Conservation (phyloP, 2,113 vertebrate genomes). For the Bungarus multicinctus region DNA sequence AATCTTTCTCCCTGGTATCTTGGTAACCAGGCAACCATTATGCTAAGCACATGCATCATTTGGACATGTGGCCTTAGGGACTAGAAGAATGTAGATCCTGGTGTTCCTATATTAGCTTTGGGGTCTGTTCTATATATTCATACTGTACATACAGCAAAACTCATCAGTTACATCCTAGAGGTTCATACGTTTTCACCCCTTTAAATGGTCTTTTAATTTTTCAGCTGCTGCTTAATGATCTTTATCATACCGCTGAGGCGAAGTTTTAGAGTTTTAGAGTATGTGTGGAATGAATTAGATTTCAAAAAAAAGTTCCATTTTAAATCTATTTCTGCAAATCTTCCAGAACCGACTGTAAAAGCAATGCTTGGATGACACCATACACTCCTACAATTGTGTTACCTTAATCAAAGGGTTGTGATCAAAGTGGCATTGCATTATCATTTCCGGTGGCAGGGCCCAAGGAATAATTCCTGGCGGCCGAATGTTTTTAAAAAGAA, state of each 20-base stretch:
- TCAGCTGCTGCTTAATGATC: not conserved
- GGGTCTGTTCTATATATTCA: not conserved
- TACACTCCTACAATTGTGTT: not conserved
- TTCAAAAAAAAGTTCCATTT: not conserved
- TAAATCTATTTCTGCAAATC: not conserved
- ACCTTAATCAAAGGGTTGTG: not conserved
- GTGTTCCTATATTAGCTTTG: not conserved
- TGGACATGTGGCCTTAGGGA: not conserved
- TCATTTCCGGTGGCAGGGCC: not conserved
- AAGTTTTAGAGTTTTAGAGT: not conserved
- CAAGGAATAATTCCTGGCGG: not conserved
- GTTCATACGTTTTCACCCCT: not conserved
- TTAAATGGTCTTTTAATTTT: not conserved
- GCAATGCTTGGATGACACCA: not conserved
- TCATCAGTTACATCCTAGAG: not conserved
- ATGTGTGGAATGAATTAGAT: not conserved
- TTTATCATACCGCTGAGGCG: not conserved
- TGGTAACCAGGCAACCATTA: not conserved
- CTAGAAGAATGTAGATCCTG: not conserved
- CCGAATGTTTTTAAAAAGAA: not conserved
- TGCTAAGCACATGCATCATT: not conserved
- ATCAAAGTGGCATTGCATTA: not conserved
- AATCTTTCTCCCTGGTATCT: not conserved
- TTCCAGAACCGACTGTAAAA: not conserved
- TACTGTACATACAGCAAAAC: not conserved